Evolutionary conservation across 2,797 vertebrate species (phyloP).

Genomic region (Emys orbicularis): DNA sequence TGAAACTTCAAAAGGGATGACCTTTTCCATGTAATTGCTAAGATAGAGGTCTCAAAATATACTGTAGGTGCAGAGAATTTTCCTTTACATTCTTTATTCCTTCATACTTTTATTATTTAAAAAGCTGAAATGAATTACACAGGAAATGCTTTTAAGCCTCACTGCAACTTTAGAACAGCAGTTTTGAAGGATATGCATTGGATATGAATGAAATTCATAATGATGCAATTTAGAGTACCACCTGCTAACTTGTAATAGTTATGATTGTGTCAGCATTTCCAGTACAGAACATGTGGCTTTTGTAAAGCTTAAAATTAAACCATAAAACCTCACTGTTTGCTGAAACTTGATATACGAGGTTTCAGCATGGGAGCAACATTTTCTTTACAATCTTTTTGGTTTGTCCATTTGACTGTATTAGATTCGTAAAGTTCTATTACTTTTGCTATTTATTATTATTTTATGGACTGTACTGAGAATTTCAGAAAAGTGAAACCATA

Average conservation of each 20-base stretch:
- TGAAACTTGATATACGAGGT: not conserved
- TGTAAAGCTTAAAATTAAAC: not conserved
- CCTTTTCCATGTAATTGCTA: not conserved
- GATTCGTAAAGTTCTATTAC: not conserved
- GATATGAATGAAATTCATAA: not conserved
- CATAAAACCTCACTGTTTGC: not conserved
- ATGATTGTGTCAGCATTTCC: not conserved
- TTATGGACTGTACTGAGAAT: not conserved
- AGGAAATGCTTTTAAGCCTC: not conserved
- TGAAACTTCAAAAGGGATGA: not conserved
- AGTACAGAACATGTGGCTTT: not conserved
- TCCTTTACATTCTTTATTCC: not conserved
- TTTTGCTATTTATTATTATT: not conserved
- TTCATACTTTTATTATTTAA: not conserved
- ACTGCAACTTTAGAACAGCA: not conserved
- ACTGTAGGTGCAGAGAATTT: not conserved
- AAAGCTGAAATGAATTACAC: not conserved
- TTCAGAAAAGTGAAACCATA: not conserved
- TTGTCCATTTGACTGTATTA: not conserved
- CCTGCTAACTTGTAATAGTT: not conserved
- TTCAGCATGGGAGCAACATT: not conserved
- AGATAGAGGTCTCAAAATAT: not conserved
- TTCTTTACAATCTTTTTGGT: not conserved
- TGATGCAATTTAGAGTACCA: not conserved
- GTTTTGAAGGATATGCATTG: not conserved